Evolutionary conservation across 2,888 invertebrate species (phyloP), one percentile per base, ranked within the genome.

Genomic region (Leptopterna dolabrata): DNA sequence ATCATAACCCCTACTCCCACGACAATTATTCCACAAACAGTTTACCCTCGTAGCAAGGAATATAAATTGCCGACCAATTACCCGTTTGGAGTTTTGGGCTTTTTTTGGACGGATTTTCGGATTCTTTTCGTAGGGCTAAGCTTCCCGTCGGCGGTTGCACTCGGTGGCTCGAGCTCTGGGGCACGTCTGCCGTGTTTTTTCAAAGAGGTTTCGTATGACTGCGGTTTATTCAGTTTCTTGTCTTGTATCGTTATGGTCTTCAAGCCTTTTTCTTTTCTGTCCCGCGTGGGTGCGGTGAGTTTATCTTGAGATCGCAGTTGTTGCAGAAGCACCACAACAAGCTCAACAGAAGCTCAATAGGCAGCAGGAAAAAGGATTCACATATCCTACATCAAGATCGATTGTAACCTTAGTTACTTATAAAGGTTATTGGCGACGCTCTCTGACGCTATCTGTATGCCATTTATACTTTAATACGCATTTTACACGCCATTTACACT

Each of bases 1-100:
- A 29, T 81, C 81, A 81, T 81, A 81, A 81, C 81, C 81, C 81
- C 30, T 45, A 81, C 81, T 81, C 81, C 81, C 81, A 81, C 81
- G 81, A 81, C 81, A 81, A 81, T 81, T 81, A 81, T 81, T 51
- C 29, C 47, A 29, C 29, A 36, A 30, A 43, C 27, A 45, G 43
- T 43, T n/a, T 78, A 63, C n/a, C 43, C 45, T 19, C 27, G 13
- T 43, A 11, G 78, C 43, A 11, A 43, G 45, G 78, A 78, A 78
- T 78, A 78, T 78, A 78, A 78, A 78, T 78, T 78, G n/a, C 30
- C 9, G 43, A 43, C 78, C 78, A 78, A 78, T 78, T 78, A 78
- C 24, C 78, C 19, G 19, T 0, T 24, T 2, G 36, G 76, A 2
- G 36, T 63, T 63, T 63, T 63, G n/a, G 30, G 14, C 16, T 76